Evolutionary conservation across 2,113 vertebrate species (phyloP).

Genomic region (Xiphophorus maculatus): DNA sequence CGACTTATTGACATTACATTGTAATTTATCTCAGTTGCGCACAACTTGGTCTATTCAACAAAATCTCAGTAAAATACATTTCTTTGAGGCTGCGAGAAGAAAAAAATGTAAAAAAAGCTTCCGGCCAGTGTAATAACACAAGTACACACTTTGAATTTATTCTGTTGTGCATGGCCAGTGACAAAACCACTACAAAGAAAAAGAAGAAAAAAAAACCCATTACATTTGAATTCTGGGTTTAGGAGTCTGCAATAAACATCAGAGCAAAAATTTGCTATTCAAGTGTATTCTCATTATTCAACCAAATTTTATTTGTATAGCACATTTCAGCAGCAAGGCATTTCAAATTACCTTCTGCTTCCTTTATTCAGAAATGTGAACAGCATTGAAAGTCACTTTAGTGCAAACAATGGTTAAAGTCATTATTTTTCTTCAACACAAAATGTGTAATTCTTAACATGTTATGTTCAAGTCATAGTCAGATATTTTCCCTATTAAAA

Average conservation of each 20-base stretch:
- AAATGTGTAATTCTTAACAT: not conserved
- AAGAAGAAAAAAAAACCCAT: not conserved
- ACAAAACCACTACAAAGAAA: conserved; percentile 39
- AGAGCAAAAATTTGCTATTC: conserved; percentile 12
- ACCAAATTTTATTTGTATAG: no score
- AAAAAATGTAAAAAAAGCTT: not conserved
- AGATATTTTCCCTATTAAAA: not conserved
- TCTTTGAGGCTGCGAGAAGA: not conserved
- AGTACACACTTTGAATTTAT: conserved; percentile 41
- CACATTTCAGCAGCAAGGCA: no score
- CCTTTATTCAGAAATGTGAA: not conserved
- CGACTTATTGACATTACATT: not conserved
- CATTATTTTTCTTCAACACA: not conserved
- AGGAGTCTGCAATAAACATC: conserved; percentile 9
- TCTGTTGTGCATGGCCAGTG: not conserved
- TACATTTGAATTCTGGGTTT: conserved; percentile 26
- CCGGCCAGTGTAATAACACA: not conserved
- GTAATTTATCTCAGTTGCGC: not conserved
- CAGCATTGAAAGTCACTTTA: conserved; percentile 1
- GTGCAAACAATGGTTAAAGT: conserved; percentile 10
- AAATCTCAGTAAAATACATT: not conserved
- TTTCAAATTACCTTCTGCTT: not conserved
- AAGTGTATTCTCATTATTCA: conserved; percentile 13
- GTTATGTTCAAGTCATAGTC: conserved; percentile 7
- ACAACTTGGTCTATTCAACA: not conserved